Base-by-base conservation (phyloP, 2,797 vertebrate species). In the Ptychobarbus kaznakovi region DNA sequence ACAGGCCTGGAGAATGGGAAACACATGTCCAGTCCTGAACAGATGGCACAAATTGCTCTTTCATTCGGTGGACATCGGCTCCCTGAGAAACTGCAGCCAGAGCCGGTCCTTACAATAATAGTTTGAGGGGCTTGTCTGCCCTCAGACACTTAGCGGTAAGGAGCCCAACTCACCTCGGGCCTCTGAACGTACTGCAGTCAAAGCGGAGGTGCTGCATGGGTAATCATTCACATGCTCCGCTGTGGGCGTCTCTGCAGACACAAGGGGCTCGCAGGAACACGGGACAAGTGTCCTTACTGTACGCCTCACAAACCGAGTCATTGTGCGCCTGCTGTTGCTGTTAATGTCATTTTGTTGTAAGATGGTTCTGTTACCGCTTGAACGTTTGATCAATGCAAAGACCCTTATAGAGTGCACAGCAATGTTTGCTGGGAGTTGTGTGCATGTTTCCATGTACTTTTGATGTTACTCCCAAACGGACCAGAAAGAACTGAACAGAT, bases 1-100 rank as follows among this genome's bases (percentile, higher is more conserved):
- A 88, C 73, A 79, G 80, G 25, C 66, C 69, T 13, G 76, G 88
- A 89, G 93, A 95, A 96, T 95, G 93, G 93, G 93, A 95, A 96
- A 93, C 95, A 96, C 93, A 96, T 96, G 95, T 95, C 91, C 92
- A 87, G 91, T 40, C 75, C 46, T 16, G 42, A 42, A 84, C 75
- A 89, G 83, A 87, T 88, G 66, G 83, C 86, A 89, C 84, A 91
- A 90, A 90, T 91, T 90, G 86, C 74, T 88, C 90, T 87, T 90
- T 92, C 89, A 90, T 88, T 91, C 65, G n/a, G 51, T 69, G 85
- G 83, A 85, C 82, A 87, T 85, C 81, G 63, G 80, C 46, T 87
- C 84, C 85, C 73, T 89, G 89, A 89, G 90, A 90, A 88, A 87
- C 84, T 84, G 86, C 84, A 86, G 86, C 65, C 85, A 77, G 73